Evolutionary conservation across 2,797 vertebrate species (phyloP).

Genomic region (Anolis apletophallus): DNA sequence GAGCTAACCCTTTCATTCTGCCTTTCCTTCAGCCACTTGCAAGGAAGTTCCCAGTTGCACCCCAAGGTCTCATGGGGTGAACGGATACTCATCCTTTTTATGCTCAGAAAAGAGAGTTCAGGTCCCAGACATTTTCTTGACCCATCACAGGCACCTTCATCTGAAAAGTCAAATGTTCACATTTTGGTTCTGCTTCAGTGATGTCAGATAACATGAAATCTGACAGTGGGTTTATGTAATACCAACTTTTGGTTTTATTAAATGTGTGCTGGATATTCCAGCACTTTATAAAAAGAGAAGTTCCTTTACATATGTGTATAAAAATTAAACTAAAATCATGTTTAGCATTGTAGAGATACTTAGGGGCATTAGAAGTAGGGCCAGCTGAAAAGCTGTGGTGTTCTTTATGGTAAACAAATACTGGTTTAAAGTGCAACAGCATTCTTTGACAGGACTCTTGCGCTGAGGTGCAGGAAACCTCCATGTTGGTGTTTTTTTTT

Average conservation of each 20-base stretch:
- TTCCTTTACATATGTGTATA: conserved; percentile 51
- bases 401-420: conserved; percentile 86
- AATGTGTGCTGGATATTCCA: conserved; percentile 49
- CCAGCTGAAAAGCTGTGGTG: conserved; percentile 77
- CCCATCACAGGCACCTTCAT: conserved; percentile 40
- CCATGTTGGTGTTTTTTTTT: conserved; percentile 49
- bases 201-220: conserved; percentile 72
- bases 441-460: conserved; percentile 61
- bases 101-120: background rate
- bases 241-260: conserved; percentile 65
- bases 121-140: background rate
- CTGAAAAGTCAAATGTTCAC: conserved; percentile 69
- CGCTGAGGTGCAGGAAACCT: conserved; percentile 41
- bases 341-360: conserved; percentile 64
- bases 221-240: conserved; percentile 62
- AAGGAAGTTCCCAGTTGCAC: background rate
- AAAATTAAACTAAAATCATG: conserved; percentile 68
- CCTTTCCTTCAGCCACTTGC: background rate
- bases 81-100: background rate
- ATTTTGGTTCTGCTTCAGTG: conserved; percentile 81
- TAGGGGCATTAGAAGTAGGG: conserved; percentile 65
- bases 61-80: background rate
- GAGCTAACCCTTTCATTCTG: background rate
- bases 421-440: conserved; percentile 88
- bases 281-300: conserved; percentile 64